phyloP scores from a whole-genome alignment of 1,140 invertebrate species.

The Eubasilissa regina region DNA sequence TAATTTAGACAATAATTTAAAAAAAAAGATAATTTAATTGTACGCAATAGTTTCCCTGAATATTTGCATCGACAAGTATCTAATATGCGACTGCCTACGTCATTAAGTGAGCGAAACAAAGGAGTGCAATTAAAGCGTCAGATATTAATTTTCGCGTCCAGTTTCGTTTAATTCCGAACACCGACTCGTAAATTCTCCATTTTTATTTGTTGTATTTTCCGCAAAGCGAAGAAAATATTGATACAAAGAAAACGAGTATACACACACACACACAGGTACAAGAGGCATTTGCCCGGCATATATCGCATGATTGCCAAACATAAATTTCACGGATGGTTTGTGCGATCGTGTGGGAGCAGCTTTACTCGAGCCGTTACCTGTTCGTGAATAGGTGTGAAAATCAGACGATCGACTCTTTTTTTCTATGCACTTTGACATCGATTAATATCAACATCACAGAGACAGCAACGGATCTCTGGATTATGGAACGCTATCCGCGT shows the following conservation, averaged over 20 bases:
- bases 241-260: constrained; percentile 38
- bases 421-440: constrained; percentile 39
- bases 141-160: constrained; percentile 56
- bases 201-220: constrained; percentile 57
- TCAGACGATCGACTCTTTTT: constrained; percentile 29
- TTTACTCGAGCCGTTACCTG: neutral
- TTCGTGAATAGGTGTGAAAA: constrained; percentile 41
- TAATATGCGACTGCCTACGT: neutral
- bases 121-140: constrained; percentile 51
- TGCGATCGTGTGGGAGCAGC: constrained; percentile 3
- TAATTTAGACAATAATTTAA: no score
- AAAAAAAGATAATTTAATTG: no score
- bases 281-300: constrained; percentile 27
- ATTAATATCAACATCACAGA: neutral
- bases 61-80: constrained; percentile 12
- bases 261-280: constrained; percentile 7
- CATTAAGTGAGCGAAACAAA: constrained; percentile 25
- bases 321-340: constrained; percentile 52
- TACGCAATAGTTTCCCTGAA: neutral
- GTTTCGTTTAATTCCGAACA: constrained; percentile 58
- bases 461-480: constrained; percentile 3
- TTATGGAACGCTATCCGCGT: neutral
- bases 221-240: constrained; percentile 51
- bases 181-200: constrained; percentile 53
- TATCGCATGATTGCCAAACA: constrained; percentile 58